phyloP scores from a whole-genome alignment of 2,888 invertebrate genomes.

The Didymodactylos carnosus region DNA sequence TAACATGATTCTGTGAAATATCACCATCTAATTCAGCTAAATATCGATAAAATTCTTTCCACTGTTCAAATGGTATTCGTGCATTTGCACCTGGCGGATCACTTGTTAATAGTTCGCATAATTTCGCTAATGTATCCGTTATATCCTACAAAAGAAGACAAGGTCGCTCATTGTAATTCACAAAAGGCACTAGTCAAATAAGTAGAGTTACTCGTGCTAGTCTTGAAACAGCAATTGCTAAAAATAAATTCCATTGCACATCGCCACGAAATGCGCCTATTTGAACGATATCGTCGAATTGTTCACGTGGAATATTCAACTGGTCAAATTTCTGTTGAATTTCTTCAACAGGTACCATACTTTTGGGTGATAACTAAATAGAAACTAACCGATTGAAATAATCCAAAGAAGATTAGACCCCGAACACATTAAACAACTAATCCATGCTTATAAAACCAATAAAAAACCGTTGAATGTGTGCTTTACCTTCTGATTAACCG shows the following conservation, averaged over 20 bases:
- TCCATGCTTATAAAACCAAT: no score
- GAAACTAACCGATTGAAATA: no score
- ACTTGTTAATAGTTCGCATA: slow-evolving; percentile 59
- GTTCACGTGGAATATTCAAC: slow-evolving; percentile 38
- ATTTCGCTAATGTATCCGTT: slow-evolving; percentile 54
- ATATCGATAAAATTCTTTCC: slow-evolving; percentile 31
- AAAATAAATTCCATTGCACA: slow-evolving; percentile 52
- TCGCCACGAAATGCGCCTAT: slow-evolving; percentile 48
- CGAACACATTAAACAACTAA: no score
- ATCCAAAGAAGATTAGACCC: no score
- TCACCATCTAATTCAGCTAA: slow-evolving; percentile 33
- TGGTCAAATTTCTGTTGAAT: slow-evolving; percentile 34
- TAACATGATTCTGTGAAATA: slow-evolving; percentile 28
- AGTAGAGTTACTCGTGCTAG: slow-evolving; percentile 31
- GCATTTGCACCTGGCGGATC: slow-evolving; percentile 65
- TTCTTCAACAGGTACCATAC: background rate
- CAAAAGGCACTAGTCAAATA: no score
- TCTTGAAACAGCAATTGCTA: slow-evolving; percentile 45
- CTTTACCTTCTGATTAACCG: no score
- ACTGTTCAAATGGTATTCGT: slow-evolving; percentile 42
- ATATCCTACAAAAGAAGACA: slow-evolving; percentile 40
- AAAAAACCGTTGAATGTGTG: no score
- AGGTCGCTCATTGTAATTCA: background rate
- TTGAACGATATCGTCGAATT: slow-evolving; percentile 48
- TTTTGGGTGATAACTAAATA: slow-evolving; percentile 1